Base-by-base conservation (phyloP, 2,797 vertebrate genomes). In the Anolis apletophallus region DNA sequence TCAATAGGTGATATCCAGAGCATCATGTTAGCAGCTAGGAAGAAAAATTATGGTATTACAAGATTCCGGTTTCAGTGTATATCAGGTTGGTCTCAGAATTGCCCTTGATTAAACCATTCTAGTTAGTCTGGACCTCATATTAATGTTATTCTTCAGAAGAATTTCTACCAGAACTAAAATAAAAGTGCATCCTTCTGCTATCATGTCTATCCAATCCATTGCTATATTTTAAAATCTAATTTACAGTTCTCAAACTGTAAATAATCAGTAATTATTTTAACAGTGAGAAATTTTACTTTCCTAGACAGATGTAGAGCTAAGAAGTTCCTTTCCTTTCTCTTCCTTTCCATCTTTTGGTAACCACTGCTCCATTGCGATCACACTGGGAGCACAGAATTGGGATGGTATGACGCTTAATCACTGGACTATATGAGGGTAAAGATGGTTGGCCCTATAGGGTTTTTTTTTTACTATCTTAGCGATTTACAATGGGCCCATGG, bases 141-240 rank as follows among this genome's bases (percentile, higher is more conserved):
- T n/a, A n/a, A n/a, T n/a, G n/a, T n/a, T n/a, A n/a, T n/a, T n/a
- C n/a, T n/a, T 72, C 13, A 32, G 85, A 72, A 59, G 54, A 21
- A 1, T 29, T 88, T 85, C 76, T 21, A 16, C 46, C 54, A 50
- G 6, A 17, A 81, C 75, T 73, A 80, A 84, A 3, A n/a, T 67
- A 92, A 76, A 69, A 72, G 84, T 19, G 79, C 36, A 85, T 32
- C 1, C 54, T 9, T 23, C 40, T 11, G 88, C 69, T 73, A 40
- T 26, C 23, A 3, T 59, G 54, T 52, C 2, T 52, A 5, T 75
- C 85, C 32, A 75, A 4, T 71, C 34, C 17, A n/a, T 55, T 21
- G 50, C 50, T 36, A 80, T 59, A 50, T 67, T 67, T 80, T 64
- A 12, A 34, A 34, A 19, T 21, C 46, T 61, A 61, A 61, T 61